phyloP scores from a whole-genome alignment of 2,797 vertebrate species.

The Remorina albescens region DNA sequence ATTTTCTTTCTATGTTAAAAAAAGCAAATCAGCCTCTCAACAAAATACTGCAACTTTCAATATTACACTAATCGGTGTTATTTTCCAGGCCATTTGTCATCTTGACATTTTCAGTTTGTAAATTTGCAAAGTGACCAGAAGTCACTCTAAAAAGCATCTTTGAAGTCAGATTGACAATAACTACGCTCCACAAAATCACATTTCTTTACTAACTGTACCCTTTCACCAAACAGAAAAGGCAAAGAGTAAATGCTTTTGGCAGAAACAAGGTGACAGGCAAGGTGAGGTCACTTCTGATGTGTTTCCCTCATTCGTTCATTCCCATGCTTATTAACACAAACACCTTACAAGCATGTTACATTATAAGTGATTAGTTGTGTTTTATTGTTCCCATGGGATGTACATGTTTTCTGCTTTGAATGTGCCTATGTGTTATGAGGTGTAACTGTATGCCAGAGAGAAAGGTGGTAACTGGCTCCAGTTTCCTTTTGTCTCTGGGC shows the following conservation, averaged over 20 bases:
- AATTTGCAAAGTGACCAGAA: constrained; percentile 44
- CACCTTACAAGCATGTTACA: constrained; percentile 68
- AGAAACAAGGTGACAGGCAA: constrained; percentile 34
- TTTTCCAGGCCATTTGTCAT: constrained; percentile 30
- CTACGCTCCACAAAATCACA: constrained; percentile 1
- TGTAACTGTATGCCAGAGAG: constrained; percentile 76
- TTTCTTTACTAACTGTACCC: constrained; percentile 23
- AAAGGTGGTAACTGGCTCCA: constrained; percentile 74
- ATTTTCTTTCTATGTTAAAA: constrained; percentile 40
- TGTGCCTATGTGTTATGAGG: constrained; percentile 63
- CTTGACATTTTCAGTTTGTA: constrained; percentile 48
- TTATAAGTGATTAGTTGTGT: constrained; percentile 70
- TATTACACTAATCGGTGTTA: constrained; percentile 21
- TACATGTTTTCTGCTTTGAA: constrained; percentile 73
- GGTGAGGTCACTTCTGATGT: constrained; percentile 62
- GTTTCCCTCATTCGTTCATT: constrained; percentile 54
- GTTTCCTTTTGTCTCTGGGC: constrained; percentile 75
- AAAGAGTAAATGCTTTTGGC: constrained; percentile 34
- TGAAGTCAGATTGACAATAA: constrained; percentile 40
- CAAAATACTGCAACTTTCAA: constrained; percentile 1
- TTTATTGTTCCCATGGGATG: constrained; percentile 79
- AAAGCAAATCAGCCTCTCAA: constrained; percentile 43
- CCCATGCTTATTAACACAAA: constrained; percentile 45
- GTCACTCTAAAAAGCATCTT: constrained; percentile 39
- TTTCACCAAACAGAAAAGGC: constrained; percentile 24